phyloP scores from a whole-genome alignment of 2,888 invertebrate genomes.

The Volucella inanis region DNA sequence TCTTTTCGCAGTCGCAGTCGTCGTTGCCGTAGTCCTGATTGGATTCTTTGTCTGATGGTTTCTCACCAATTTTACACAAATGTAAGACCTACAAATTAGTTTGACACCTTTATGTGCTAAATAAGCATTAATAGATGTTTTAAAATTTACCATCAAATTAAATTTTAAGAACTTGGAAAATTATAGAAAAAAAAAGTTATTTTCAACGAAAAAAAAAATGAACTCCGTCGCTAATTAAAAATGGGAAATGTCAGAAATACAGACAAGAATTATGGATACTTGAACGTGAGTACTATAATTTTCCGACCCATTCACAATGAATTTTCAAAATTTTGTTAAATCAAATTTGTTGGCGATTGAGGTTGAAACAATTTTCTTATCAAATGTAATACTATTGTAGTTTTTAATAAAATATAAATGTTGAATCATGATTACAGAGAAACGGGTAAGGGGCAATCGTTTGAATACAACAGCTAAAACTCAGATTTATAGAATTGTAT shows the following conservation, averaged over 20 bases:
- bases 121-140: constrained; percentile 22
- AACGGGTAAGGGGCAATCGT: too few species aligned
- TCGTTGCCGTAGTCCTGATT: constrained; percentile 63
- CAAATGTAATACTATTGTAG: too few species aligned
- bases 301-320: constrained; percentile 40
- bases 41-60: constrained; percentile 73
- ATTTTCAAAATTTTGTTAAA: too few species aligned
- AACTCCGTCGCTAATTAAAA: constrained; percentile 75
- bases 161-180: constrained; percentile 69
- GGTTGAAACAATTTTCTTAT: too few species aligned
- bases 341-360: too few species aligned
- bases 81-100: constrained; percentile 65
- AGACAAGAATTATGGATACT: constrained; percentile 40
- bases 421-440: too few species aligned
- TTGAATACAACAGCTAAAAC: too few species aligned
- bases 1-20: constrained; percentile 58
- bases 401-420: too few species aligned
- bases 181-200: constrained; percentile 72
- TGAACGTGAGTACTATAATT: constrained; percentile 55
- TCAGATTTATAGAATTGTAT: too few species aligned
- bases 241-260: constrained; percentile 69
- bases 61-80: constrained; percentile 67
- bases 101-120: constrained; percentile 27
- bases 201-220: constrained; percentile 75
- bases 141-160: constrained; percentile 72